A percentile compares a stretch with the other conserved stretches of the same genome.
These are phyloP conservation scores for Willisornis vidua DNA, from an alignment of 2,113 vertebrate genomes.

Conservation along the genomic window DNA sequence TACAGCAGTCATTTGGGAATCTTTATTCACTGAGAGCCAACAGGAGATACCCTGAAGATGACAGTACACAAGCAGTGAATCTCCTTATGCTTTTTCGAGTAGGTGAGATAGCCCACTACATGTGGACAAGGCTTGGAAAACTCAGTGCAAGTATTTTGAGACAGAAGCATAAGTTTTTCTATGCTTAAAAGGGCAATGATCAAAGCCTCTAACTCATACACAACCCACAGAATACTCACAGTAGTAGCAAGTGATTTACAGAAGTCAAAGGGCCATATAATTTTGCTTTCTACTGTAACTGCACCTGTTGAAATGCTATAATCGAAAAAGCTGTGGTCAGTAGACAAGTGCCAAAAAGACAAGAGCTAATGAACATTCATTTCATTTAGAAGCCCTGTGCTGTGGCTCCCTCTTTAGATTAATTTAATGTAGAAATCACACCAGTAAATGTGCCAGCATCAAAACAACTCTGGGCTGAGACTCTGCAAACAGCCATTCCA, in stretches of 20 bases:
- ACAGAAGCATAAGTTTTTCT: neutral
- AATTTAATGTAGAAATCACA: slow-evolving; percentile 54
- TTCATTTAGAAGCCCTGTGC: slow-evolving; percentile 1
- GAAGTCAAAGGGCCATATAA: neutral
- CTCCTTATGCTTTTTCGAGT: neutral
- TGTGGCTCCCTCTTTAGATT: slow-evolving; percentile 18
- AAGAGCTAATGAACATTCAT: neutral
- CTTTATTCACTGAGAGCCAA: neutral
- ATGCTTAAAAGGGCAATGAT: neutral
- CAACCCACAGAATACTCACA: neutral
- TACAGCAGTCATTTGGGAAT: neutral
- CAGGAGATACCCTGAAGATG: neutral
- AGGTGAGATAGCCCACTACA: neutral
- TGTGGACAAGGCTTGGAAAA: neutral
- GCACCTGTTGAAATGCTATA: neutral
- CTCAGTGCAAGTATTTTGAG: neutral
- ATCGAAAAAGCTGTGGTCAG: neutral
- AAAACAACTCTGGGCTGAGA: slow-evolving; percentile 10
- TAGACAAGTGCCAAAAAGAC: neutral
- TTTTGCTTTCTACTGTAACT: neutral
- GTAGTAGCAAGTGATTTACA: neutral
- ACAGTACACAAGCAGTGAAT: neutral
- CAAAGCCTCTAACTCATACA: neutral
- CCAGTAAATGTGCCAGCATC: slow-evolving; percentile 49
- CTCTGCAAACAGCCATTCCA: slow-evolving; percentile 2